Base-by-base conservation (phyloP, 2,888 invertebrate species). In the Beris morrisii region DNA sequence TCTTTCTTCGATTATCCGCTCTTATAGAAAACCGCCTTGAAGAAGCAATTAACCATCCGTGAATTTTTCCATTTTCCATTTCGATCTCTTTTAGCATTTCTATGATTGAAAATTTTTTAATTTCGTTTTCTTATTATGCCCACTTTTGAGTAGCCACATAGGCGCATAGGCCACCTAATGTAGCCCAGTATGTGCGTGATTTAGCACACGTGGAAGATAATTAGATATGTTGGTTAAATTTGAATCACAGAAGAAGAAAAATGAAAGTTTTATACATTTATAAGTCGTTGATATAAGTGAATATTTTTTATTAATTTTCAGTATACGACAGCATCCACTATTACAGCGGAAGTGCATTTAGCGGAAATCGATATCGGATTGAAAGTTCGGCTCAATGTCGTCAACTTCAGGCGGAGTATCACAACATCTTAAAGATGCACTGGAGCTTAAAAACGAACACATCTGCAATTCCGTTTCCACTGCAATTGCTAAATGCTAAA, bases 291-390 rank as follows among this genome's bases (percentile, higher is more conserved):
- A 32, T 22, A 22, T 3, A 22, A 22, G 2, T 22, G 22, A 22
- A 22, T 22, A 22, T 22, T 22, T 22, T 22, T 22, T 22, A 22
- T 22, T 22, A 71, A 69, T 38, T 82, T 82, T 64, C 76, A 86
- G 86, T 86, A 82, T 84, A 84, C 69, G 86, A 86, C 76, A 88
- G 89, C 0, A 88, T 87, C 72, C 88, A 89, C 0, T 84, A 88
- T 68, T 90, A 90, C 78, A 85, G 87, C 0, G 86, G 88, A 0
- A 88, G 88, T 77, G 88, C 88, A 83, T 89, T 87, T 80, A 88
- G 88, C 83, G 88, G 89, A n/a, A 88, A 88, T 78, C 86, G 86
- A 76, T 87, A 87, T 78, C 88, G 89, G 86, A 84, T 87, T 5
- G 88, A 88, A 22, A 75, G 74, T 70, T 73, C 75, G 5, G 70